Conservation (phyloP, 2,797 vertebrate genomes). For the Oreonectes daqikongensis region DNA sequence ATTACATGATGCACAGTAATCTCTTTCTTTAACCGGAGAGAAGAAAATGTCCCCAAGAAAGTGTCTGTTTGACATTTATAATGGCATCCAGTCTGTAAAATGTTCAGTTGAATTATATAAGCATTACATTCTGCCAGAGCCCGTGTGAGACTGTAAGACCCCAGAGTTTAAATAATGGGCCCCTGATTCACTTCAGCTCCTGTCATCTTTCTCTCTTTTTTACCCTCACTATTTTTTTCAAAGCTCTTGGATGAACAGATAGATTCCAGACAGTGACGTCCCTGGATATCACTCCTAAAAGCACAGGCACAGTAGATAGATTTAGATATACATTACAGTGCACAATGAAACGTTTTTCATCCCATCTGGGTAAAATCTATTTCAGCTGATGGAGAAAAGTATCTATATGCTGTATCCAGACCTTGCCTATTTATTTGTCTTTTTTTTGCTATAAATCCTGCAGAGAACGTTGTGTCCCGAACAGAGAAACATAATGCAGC, state of each 20-base stretch:
- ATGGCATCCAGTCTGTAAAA: constrained; percentile 25
- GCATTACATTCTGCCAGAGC: constrained; percentile 23
- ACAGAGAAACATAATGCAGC: constrained; percentile 63
- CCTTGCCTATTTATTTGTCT: constrained; percentile 65
- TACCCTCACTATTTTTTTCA: constrained; percentile 6
- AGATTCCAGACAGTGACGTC: constrained; percentile 31
- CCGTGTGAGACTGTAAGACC: constrained; percentile 32
- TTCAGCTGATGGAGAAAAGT: constrained; percentile 52
- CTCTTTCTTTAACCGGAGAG: not conserved
- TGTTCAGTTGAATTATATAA: constrained; percentile 41
- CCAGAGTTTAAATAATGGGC: constrained; percentile 31
- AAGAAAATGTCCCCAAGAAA: not conserved
- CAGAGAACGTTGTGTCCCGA: constrained; percentile 57
- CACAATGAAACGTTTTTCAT: constrained; percentile 40
- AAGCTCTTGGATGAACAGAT: constrained; percentile 16
- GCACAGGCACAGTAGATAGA: constrained; percentile 11
- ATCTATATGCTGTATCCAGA: constrained; percentile 40
- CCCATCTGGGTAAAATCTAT: constrained; percentile 51
- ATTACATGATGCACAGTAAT: constrained; percentile 2
- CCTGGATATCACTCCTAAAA: constrained; percentile 16
- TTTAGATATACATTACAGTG: not conserved
- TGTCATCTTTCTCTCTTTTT: constrained; percentile 35
- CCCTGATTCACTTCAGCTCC: constrained; percentile 1
- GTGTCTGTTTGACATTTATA: constrained; percentile 23
- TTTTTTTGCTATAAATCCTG: constrained; percentile 57